A percentile compares a stretch with the other conserved stretches of the same genome.
Conservation (phyloP, 2,888 invertebrate species). For the Ischnura elegans region DNA sequence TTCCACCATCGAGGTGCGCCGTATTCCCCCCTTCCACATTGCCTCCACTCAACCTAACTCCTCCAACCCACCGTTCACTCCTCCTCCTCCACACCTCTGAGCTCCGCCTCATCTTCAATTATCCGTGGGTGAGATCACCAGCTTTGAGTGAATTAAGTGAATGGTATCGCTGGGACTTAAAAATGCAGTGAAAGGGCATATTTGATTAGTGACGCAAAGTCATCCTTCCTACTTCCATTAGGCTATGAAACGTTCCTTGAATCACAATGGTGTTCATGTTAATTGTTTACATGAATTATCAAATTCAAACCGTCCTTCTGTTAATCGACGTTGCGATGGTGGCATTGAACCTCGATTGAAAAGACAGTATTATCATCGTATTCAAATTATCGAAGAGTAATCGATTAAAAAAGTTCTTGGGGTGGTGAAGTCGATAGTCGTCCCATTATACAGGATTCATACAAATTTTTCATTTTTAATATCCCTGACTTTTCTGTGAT, state of each 20-base stretch:
- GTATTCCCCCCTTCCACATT: background rate
- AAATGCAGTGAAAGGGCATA: background rate
- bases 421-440: no score
- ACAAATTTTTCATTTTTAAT: no score
- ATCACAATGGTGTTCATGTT: background rate
- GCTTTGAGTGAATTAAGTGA: background rate
- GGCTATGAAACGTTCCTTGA: background rate
- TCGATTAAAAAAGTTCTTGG: no score
- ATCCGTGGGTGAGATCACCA: background rate
- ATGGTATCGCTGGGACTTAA: background rate
- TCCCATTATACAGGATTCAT: no score
- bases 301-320: no score
- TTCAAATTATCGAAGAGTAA: no score
- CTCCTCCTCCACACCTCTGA: background rate
- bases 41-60: background rate
- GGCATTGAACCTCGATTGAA: no score
- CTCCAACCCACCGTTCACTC: background rate
- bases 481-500: no score
- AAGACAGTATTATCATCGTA: no score
- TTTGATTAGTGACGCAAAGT: background rate
- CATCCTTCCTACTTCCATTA: background rate
- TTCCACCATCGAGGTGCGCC: background rate
- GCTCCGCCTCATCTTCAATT: conserved; percentile 8
- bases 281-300: no score
- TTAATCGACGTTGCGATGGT: no score